phyloP scores from a whole-genome alignment of 1,140 invertebrate genomes.

The Acromyrmex charruanus region DNA sequence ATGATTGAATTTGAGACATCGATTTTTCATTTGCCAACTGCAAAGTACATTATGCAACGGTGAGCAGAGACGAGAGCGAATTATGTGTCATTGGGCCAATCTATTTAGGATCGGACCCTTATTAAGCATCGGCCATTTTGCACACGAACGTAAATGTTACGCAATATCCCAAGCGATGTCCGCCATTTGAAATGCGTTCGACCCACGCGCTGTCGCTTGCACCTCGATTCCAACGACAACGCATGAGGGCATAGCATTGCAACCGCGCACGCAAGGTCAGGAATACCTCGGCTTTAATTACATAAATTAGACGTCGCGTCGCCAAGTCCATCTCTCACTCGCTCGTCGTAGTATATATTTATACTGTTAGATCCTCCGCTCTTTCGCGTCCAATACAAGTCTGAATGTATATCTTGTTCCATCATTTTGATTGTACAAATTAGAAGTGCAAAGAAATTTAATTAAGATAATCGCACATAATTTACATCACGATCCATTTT shows the following conservation, averaged over 20 bases:
- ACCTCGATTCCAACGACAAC: constrained; percentile 53
- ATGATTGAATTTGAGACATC: not conserved
- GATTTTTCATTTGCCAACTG: constrained; percentile 22
- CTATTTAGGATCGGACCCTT: constrained; percentile 82
- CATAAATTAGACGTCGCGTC: constrained; percentile 79
- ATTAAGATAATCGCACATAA: not conserved
- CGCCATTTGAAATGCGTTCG: constrained; percentile 72
- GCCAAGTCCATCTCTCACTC: not conserved
- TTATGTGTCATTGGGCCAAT: constrained; percentile 83
- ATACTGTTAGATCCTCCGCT: too few species aligned
- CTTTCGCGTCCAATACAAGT: not conserved
- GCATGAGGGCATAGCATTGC: constrained; percentile 49
- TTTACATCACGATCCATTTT: not conserved
- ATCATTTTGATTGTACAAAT: not conserved
- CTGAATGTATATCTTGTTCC: not conserved
- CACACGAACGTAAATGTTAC: constrained; percentile 62
- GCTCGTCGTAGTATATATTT: not conserved
- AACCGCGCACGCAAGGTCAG: constrained; percentile 81
- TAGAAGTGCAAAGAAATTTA: not conserved
- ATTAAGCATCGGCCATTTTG: constrained; percentile 79
- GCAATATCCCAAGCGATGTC: constrained; percentile 63
- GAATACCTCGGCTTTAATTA: constrained; percentile 83
- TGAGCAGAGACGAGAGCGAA: constrained; percentile 77
- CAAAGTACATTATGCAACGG: constrained; percentile 67
- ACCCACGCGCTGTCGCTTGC: constrained; percentile 59